Conservation (phyloP, 2,797 vertebrate species). For the Eupleurogrammus muticus region DNA sequence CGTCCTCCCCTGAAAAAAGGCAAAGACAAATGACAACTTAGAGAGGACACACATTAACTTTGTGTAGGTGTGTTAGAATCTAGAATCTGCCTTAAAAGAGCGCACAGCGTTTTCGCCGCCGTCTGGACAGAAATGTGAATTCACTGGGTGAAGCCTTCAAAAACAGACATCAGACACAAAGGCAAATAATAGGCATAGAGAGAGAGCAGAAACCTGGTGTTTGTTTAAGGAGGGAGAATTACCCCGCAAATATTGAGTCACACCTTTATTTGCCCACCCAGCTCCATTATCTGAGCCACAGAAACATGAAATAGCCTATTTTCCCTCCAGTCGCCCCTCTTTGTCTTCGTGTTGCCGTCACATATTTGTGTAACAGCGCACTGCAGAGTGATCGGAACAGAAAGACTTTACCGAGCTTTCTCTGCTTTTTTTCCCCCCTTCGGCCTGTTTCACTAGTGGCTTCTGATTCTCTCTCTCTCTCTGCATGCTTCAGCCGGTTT, state of each 20-base stretch:
- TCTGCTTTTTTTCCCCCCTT: constrained; percentile 37
- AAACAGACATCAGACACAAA: constrained; percentile 62
- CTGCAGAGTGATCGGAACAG: constrained; percentile 12
- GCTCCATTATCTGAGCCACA: constrained; percentile 70
- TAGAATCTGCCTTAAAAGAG: background rate
- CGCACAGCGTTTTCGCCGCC: background rate
- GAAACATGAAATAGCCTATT: constrained; percentile 56
- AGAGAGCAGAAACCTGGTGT: constrained; percentile 67
- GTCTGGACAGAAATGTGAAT: constrained; percentile 24
- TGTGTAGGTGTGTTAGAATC: background rate
- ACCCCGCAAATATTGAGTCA: constrained; percentile 80
- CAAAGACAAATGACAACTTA: constrained; percentile 8
- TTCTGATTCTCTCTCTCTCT: constrained; percentile 31
- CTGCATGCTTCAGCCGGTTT: constrained; percentile 50
- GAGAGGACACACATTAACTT: background rate
- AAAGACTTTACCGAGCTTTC: constrained; percentile 12
- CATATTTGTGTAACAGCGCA: constrained; percentile 39
- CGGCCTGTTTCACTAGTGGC: constrained; percentile 41
- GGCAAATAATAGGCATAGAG: constrained; percentile 66
- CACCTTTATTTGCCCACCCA: constrained; percentile 82
- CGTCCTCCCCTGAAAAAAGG: constrained; percentile 17
- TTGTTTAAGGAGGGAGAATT: constrained; percentile 85
- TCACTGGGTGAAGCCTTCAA: constrained; percentile 54
- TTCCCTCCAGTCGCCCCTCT: constrained; percentile 27
- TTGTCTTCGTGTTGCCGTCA: constrained; percentile 44